Percentiles rank a stretch among this genome's conserved stretches.
Evolutionary conservation across 2,113 vertebrate species (phyloP).

Genomic region (Tichodroma muraria): DNA sequence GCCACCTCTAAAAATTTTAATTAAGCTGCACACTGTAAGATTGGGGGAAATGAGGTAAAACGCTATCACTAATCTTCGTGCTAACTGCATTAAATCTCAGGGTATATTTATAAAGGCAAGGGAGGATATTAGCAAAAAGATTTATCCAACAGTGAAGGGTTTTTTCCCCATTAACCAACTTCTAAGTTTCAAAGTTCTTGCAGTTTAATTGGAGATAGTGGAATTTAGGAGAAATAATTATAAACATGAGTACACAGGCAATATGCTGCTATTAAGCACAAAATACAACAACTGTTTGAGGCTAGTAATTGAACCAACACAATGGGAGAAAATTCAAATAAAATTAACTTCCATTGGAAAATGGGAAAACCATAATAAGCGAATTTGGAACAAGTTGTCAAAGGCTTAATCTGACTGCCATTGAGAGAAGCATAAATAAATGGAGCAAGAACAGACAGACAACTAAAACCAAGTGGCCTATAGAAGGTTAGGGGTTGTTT

Average conservation of each 20-base stretch:
- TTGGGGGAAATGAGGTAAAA: conserved; percentile 31
- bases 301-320: neutral
- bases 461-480: neutral
- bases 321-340: neutral
- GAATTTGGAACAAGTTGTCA: neutral
- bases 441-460: neutral
- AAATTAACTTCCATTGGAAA: neutral
- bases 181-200: conserved; percentile 12
- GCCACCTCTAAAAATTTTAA: neutral
- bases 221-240: neutral
- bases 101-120: neutral
- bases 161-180: neutral
- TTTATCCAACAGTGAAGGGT: neutral
- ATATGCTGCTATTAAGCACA: neutral
- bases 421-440: neutral
- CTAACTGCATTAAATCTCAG: conserved; percentile 9
- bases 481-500: neutral
- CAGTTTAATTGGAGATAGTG: neutral
- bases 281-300: neutral
- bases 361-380: neutral
- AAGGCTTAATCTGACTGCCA: neutral
- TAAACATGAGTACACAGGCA: neutral
- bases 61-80: neutral
- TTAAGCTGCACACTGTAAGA: neutral
- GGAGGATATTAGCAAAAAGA: neutral